Base-by-base conservation (phyloP, 2,113 vertebrate genomes). In the Arizona elegans region DNA sequence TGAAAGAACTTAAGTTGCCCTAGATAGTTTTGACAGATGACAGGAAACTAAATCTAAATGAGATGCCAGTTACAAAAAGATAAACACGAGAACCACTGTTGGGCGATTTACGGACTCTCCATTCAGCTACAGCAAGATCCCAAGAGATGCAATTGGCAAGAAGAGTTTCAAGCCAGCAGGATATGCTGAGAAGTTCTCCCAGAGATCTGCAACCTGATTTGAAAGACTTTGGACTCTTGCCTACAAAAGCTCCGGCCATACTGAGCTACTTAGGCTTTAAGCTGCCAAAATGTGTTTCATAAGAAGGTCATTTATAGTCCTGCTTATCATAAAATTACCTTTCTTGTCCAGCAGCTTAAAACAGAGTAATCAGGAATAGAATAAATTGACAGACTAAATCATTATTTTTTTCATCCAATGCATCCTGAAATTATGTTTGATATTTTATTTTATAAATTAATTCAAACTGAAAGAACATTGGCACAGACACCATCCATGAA, bases 1-100 rank as follows among this genome's bases (percentile, higher is more conserved):
- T 95, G 88, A 70, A 96, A 95, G 92, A 97, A 95, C 65, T 94
- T 93, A 96, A 95, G 93, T 95, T 96, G 92, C 92, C 94, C 95
- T 96, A 96, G 90, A 94, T 55, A 94, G 89, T 94, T 96, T 94
- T 95, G 94, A 95, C 93, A 94, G 87, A 94, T 90, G 95, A 92
- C 86, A 95, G 95, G 94, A 96, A 97, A 93, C 29, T 15, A 92
- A 96, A 94, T 94, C 1, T 9, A 96, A 97, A 95, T 89, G 81
- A 96, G 92, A 96, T 92, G 95, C 23, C 96, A 96, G 91, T 97
- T 93, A 95, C 92, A 95, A 87, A 65, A 87, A 92, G 93, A 93
- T 89, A 94, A 93, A 95, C 94, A 93, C 0, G 0, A 89, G 43
- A 94, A 93, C 50, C 87, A 91, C 93, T 93, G 91, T 94, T 95